Base-by-base conservation (phyloP, 2,888 invertebrate genomes). In the Leptarthrus brevirostris region DNA sequence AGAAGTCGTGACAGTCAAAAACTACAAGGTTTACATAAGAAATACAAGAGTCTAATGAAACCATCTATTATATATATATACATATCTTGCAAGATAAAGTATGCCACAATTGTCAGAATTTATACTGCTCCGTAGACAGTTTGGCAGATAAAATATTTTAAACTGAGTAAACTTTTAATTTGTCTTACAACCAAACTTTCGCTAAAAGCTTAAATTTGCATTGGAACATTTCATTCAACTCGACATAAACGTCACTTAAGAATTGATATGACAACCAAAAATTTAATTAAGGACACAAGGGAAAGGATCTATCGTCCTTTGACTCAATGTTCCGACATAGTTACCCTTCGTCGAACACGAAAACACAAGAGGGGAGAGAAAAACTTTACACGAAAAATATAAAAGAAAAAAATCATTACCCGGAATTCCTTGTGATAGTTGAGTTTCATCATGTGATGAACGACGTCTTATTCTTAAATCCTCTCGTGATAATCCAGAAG, bases 401-500 rank as follows among this genome's bases (percentile, higher is more conserved):
- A 52, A 5, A 16, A 2, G 16, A 12, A 49, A 49, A 12, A 52
- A 49, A 56, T 73, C 53, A 30, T 80, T 84, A 84, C 85, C 85
- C 75, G 81, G 81, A 40, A 83, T 80, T 64, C 81, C 82, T 76
- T 78, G 79, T 5, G 82, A 78, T 77, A 84, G 80, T 80, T 85
- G 85, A 0, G 84, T 84, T 77, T 85, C 85, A 74, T 85, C 85
- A 72, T 85, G 85, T n/a, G 85, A 85, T 1, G 85, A 85, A 58
- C 85, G 82, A 6, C 85, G 80, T 5, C 85, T 81, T 81, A 85
- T 82, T 52, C 85, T 81, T 73, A 85, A 76, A 79, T 85, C 85
- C 76, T 85, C 85, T 8, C 85, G 80, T n/a, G 83, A 82, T 61
- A 85, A 64, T 24, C 80, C 83, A 4, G 77, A 78, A 4, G 78